Base-by-base conservation (phyloP, 2,797 vertebrate genomes). In the Serranus cabrilla region DNA sequence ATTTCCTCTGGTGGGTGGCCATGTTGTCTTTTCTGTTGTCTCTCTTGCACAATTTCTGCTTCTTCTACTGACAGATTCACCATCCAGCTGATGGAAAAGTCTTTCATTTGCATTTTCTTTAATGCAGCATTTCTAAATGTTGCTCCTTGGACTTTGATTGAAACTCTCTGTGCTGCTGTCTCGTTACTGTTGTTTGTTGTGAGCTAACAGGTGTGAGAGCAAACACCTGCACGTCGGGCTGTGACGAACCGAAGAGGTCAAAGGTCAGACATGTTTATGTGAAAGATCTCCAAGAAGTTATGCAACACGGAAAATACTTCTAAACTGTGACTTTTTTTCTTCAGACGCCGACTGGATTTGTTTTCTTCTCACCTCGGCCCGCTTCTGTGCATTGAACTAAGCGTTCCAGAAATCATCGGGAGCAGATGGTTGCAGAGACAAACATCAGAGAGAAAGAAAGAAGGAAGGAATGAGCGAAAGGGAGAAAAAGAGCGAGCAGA, bases 401-500 rank as follows among this genome's bases (percentile, higher is more conserved):
- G 93, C 92, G 89, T 89, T 90, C 89, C 84, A 91, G 73, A 93
- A 95, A 94, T 96, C 95, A 96, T 96, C 93, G 75, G 56, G 91
- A 96, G 95, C 97, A 97, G 96, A 97, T 97, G 96, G 95, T 62
- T 25, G 94, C 91, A 91, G 95, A 87, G 95, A 94, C 93, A 95
- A 96, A 94, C 93, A 95, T 95, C 92, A 93, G 93, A 95, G 76
- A 80, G 57, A 74, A 52, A 25, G 3, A n/a, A 14, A 89, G 92
- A 90, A 67, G 77, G n/a, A n/a, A n/a, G n/a, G n/a, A n/a, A n/a
- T n/a, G 90, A 93, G 93, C 85, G 91, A 84, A 91, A 83, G 68
- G 56, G 50, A 69, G 66, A 18, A 88, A 34, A 65, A 89, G 89
- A 92, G 72, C 91, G 81, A 89, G 79, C 81, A 81, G 25, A 73